phyloP scores from a whole-genome alignment of 2,797 vertebrate species.

The Crocidura indochinensis region DNA sequence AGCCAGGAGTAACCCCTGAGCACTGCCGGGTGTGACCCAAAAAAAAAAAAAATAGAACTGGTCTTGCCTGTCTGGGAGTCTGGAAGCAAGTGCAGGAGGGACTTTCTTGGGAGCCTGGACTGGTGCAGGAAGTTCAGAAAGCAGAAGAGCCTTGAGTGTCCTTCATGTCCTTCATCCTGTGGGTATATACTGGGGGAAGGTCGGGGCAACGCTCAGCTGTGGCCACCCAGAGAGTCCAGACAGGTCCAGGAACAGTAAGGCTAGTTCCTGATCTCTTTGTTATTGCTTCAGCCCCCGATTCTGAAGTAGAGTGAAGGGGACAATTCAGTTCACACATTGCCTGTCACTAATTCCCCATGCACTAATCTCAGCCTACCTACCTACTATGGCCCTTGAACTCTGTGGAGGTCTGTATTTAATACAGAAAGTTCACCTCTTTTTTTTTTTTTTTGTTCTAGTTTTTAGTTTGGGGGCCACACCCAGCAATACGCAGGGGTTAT shows the following conservation, averaged over 20 bases:
- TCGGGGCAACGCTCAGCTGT: too few species aligned
- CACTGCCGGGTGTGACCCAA: too few species aligned
- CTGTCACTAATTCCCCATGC: neutral
- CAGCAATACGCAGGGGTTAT: too few species aligned
- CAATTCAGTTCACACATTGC: neutral
- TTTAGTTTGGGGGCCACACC: too few species aligned
- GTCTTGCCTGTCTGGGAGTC: too few species aligned
- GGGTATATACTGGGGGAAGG: too few species aligned
- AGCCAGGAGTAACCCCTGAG: too few species aligned
- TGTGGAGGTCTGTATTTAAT: neutral
- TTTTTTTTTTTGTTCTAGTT: too few species aligned
- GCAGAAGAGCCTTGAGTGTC: neutral
- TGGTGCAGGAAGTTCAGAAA: neutral
- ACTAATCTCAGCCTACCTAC: neutral
- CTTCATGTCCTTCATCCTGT: neutral
- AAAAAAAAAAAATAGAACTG: neutral
- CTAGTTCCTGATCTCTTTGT: too few species aligned
- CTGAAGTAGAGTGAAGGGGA: neutral
- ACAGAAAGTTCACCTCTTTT: neutral
- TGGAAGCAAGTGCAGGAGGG: neutral
- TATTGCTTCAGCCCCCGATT: too few species aligned
- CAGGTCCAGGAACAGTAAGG: neutral
- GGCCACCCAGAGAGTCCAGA: neutral
- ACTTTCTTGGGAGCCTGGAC: slow-evolving; percentile 22
- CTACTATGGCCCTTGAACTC: neutral